Evolutionary conservation across 2,113 vertebrate genomes (phyloP), one percentile per base, ranked within the genome.

Genomic region (Embiotoca jacksoni): DNA sequence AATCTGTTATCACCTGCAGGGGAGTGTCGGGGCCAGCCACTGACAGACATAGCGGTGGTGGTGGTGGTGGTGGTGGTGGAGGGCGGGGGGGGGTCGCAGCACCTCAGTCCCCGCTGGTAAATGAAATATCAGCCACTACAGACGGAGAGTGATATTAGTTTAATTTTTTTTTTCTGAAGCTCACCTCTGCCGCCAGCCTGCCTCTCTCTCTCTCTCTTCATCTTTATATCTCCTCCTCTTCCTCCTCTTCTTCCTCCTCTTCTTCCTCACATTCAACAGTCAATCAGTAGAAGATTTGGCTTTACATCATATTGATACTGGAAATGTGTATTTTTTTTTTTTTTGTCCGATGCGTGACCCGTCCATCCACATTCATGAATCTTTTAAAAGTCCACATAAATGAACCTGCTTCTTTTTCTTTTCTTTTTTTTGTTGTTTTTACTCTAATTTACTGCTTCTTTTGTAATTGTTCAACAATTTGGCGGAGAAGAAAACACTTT

Each of bases 1-100:
- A 94, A 93, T 93, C 93, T 94, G 90, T 93, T 93, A 93, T 93
- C 92, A 92, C 89, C 89, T 90, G 85, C 88, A 82, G 88, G 84
- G 85, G 89, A 77, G 91, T 79, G 56, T 55, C 81, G 31, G 81
- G 85, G 82, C 80, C 86, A 78, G 87, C 76, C 83, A 79, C 87
- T 78, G 89, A 91, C 86, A 82, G 89, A 88, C 90, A 75, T 32
- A 81, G 75, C 58, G 55, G 79, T 54, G 61, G 89, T 76, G 85
- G 78, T 75, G 76, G 84, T 53, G 76, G 66, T 7, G 75, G 72
- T 5, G 53, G 63, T 36, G 81, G 10, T 30, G 52, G 32, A 55
- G 31, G 35, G 1, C 7, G 1, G 15, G 13, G 16, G 47, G 63
- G 69, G 65, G 83, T 66, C 36, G 37, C 57, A 61, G 81, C 60